Evolutionary conservation across 2,797 vertebrate species (phyloP).

Genomic region (Sebastiscus albofasciatus): DNA sequence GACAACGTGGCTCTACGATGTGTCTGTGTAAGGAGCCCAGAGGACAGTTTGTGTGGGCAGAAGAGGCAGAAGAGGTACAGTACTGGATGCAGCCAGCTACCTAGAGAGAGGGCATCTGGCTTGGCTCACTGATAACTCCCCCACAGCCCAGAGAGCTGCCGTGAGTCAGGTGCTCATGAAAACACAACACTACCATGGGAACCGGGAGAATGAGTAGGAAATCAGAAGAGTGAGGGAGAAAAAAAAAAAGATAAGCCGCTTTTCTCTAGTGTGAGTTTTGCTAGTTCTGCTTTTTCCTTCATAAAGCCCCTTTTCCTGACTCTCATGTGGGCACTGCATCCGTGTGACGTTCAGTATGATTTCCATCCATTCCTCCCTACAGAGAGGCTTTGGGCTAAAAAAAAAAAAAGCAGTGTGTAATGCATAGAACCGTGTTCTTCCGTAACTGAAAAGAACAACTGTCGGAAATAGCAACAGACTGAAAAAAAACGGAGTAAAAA

Average conservation of each 20-base stretch:
- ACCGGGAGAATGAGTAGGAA: slow-evolving; percentile 49
- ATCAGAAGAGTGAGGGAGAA: slow-evolving; percentile 33
- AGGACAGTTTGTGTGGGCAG: slow-evolving; percentile 63
- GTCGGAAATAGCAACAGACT: slow-evolving; percentile 23
- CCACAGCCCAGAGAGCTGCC: slow-evolving; percentile 69
- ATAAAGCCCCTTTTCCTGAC: slow-evolving; percentile 31
- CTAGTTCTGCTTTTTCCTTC: slow-evolving; percentile 45
- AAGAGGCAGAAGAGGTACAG: slow-evolving; percentile 58
- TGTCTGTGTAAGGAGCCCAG: slow-evolving; percentile 35
- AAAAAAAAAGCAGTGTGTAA: background rate
- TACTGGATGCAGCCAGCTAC: slow-evolving; percentile 61
- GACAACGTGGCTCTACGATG: slow-evolving; percentile 2
- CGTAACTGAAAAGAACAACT: slow-evolving; percentile 1
- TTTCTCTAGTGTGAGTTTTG: slow-evolving; percentile 56
- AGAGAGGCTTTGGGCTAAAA: slow-evolving; percentile 9
- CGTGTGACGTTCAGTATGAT: slow-evolving; percentile 19
- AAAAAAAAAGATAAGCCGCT: slow-evolving; percentile 49
- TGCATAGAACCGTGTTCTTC: slow-evolving; percentile 4
- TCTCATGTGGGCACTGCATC: slow-evolving; percentile 12
- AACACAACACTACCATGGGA: slow-evolving; percentile 62
- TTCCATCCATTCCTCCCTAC: slow-evolving; percentile 8
- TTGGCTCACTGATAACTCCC: slow-evolving; percentile 67
- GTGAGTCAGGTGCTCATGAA: slow-evolving; percentile 76
- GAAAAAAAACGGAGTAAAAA: background rate
- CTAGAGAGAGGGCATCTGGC: slow-evolving; percentile 80